Percentiles rank a stretch among this genome's conserved stretches.
Evolutionary conservation across 2,797 vertebrate species (phyloP).

Genomic region (Neomorphus geoffroyi): DNA sequence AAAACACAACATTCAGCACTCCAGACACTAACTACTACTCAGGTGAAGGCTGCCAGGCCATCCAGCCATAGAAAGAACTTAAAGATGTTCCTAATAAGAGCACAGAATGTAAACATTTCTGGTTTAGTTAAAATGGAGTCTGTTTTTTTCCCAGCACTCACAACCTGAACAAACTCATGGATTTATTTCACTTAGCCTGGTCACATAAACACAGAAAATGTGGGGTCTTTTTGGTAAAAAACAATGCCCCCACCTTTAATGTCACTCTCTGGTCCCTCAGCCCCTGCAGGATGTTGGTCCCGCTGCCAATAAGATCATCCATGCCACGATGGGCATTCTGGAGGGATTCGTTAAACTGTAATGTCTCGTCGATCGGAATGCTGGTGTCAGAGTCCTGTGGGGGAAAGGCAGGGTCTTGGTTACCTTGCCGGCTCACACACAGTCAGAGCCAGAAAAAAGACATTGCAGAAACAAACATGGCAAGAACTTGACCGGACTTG

Average conservation of each 20-base stretch:
- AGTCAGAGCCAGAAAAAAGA: not conserved
- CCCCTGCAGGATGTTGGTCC: conserved; percentile 90
- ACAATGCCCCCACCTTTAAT: conserved; percentile 86
- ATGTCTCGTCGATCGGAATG: conserved; percentile 95
- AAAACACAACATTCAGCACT: not conserved
- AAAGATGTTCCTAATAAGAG: not conserved
- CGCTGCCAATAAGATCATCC: conserved; percentile 94
- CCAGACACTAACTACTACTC: not conserved
- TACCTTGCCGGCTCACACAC: conserved; percentile 3
- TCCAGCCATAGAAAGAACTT: not conserved
- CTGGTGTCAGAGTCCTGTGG: conserved; percentile 93
- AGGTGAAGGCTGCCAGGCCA: not conserved
- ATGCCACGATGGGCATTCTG: conserved; percentile 91
- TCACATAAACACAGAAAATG: not conserved
- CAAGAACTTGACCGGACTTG: not conserved
- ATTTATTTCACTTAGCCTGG: not conserved
- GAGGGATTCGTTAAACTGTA: conserved; percentile 91
- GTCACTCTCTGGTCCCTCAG: conserved; percentile 93
- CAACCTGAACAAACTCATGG: not conserved
- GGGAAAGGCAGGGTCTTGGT: conserved; percentile 63
- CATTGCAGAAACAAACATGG: not conserved
- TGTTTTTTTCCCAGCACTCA: not conserved
- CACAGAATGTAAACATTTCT: not conserved
- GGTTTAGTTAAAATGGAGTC: not conserved
- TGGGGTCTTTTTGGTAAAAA: conserved; percentile 33